These are phyloP conservation scores for Heliconius himera DNA, from an alignment of 1,140 invertebrate species.

Conservation along the genomic window DNA sequence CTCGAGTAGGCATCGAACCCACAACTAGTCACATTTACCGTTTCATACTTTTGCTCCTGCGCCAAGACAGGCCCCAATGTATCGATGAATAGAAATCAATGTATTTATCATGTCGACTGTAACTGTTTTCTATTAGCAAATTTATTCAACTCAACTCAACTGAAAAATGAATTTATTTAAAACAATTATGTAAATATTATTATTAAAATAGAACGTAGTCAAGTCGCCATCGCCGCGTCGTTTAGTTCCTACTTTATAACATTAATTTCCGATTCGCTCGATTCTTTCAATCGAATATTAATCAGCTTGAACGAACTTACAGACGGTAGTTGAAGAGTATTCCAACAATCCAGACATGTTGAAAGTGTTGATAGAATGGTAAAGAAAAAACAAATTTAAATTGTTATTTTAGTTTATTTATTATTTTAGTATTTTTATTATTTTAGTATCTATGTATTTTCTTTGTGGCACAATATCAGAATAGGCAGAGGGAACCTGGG, in stretches of 20 bases:
- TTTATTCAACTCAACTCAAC: background rate
- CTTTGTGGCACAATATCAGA: too few species aligned
- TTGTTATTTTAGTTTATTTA: too few species aligned
- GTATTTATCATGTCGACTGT: background rate
- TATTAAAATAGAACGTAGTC: background rate
- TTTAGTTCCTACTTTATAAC: background rate
- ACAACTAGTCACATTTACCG: too few species aligned
- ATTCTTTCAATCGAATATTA: conserved; percentile 9
- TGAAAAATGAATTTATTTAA: background rate
- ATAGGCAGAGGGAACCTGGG: too few species aligned
- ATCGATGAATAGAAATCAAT: too few species aligned
- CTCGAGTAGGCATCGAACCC: too few species aligned
- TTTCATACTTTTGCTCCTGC: background rate
- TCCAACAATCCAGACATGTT: background rate
- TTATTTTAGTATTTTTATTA: too few species aligned
- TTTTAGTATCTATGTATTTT: too few species aligned
- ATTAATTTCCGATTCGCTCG: conserved; percentile 4
- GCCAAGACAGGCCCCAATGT: too few species aligned
- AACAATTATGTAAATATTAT: conserved; percentile 5
- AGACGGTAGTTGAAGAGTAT: background rate
- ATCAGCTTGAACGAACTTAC: background rate
- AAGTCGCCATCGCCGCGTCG: background rate
- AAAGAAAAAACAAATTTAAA: background rate
- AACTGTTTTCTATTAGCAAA: background rate
- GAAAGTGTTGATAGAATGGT: background rate